phyloP scores from a whole-genome alignment of 2,797 vertebrate genomes.

The Ispidina lecontei region DNA sequence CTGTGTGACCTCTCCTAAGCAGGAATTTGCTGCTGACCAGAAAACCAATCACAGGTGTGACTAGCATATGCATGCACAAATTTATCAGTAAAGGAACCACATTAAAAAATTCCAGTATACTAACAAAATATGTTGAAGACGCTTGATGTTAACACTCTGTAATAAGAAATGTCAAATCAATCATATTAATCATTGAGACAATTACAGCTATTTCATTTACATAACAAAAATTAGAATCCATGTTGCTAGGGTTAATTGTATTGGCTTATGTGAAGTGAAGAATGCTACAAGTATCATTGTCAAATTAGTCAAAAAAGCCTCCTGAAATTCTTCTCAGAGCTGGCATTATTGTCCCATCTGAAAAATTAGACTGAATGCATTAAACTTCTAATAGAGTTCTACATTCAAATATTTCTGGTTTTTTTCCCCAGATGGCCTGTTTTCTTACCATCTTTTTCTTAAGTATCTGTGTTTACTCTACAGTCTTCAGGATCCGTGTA shows the following conservation, averaged over 20 bases:
- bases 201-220: neutral
- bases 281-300: neutral
- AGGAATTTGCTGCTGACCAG: neutral
- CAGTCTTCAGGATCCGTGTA: constrained; percentile 95
- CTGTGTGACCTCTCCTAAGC: neutral
- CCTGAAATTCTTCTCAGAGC: neutral
- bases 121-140: neutral
- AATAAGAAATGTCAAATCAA: neutral
- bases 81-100: neutral
- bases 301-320: neutral
- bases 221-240: neutral
- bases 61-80: neutral
- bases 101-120: neutral
- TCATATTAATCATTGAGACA: neutral
- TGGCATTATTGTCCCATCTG: neutral
- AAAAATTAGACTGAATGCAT: neutral
- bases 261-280: neutral
- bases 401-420: neutral
- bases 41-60: neutral
- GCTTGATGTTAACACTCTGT: neutral
- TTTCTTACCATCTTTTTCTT: constrained; percentile 98
- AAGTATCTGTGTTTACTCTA: constrained; percentile 96
- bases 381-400: neutral
- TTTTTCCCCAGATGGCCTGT: constrained; percentile 88
- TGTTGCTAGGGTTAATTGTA: neutral